phyloP scores from a whole-genome alignment of 2,888 invertebrate genomes.

The Belgica antarctica region DNA sequence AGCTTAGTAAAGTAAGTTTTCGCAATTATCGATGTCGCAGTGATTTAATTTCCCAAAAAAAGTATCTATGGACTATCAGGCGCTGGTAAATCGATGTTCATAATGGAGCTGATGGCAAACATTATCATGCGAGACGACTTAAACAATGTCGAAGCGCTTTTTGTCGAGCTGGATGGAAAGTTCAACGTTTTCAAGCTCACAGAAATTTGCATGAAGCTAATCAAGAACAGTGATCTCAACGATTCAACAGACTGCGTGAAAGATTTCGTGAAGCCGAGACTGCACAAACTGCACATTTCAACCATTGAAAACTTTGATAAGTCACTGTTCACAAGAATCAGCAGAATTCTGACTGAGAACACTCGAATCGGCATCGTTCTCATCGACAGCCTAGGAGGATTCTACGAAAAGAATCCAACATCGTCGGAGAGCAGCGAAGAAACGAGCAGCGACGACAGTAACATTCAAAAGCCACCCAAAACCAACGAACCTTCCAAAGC shows the following conservation, averaged over 20 bases:
- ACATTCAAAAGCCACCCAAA: no score
- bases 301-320: no score
- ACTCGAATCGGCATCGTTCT: not conserved
- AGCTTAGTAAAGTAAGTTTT: not conserved
- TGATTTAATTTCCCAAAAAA: no score
- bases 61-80: not conserved
- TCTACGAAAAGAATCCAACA: no score
- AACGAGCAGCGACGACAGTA: no score
- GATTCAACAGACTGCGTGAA: not conserved
- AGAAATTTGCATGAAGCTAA: not conserved
- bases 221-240: not conserved
- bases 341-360: not conserved
- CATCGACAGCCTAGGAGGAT: not conserved
- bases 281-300: no score
- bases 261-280: no score
- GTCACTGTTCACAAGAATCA: no score
- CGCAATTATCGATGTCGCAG: no score
- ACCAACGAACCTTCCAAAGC: no score
- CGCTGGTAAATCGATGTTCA: not conserved
- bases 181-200: not conserved
- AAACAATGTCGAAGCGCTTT: not conserved
- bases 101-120: not conserved
- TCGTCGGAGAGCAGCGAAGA: no score
- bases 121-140: not conserved
- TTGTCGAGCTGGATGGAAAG: not conserved